phyloP scores from a whole-genome alignment of 2,797 vertebrate genomes.

The Myotis vivesi region DNA sequence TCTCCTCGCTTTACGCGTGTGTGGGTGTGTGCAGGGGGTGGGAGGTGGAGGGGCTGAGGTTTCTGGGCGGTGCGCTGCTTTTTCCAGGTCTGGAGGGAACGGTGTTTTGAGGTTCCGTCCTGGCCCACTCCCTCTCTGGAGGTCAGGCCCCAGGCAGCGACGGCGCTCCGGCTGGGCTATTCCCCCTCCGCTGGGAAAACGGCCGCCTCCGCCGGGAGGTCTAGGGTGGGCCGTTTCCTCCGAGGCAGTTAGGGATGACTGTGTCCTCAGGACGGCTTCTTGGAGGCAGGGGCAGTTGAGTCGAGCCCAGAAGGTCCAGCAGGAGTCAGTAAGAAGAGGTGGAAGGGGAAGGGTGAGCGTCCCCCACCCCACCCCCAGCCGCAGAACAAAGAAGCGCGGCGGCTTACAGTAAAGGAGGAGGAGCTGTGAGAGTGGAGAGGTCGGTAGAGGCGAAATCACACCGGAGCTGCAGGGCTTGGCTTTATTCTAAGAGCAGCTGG shows the following conservation, averaged over 20 bases:
- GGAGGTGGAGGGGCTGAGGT: background rate
- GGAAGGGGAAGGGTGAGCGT: background rate
- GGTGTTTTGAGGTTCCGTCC: background rate
- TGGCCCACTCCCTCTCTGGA: background rate
- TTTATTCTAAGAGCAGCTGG: constrained; percentile 51
- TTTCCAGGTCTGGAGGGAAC: background rate
- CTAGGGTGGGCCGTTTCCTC: background rate
- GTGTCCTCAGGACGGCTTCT: constrained; percentile 7
- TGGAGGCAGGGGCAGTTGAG: background rate
- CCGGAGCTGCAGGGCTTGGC: background rate
- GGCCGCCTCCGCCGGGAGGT: background rate
- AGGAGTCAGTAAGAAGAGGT: constrained; percentile 20
- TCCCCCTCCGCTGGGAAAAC: background rate
- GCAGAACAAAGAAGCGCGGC: constrained; percentile 54
- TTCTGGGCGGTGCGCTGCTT: background rate
- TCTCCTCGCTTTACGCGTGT: background rate
- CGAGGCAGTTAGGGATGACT: background rate
- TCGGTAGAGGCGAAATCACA: background rate
- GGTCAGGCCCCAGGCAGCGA: background rate
- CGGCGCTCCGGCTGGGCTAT: background rate
- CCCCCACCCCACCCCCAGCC: background rate
- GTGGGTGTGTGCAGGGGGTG: background rate
- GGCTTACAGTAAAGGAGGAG: background rate
- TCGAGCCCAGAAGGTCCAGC: background rate
- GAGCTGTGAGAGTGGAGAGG: background rate